Evolutionary conservation across 2,888 invertebrate species (phyloP), one percentile per base, ranked within the genome.

Genomic region (Melinopterus prodromus): DNA sequence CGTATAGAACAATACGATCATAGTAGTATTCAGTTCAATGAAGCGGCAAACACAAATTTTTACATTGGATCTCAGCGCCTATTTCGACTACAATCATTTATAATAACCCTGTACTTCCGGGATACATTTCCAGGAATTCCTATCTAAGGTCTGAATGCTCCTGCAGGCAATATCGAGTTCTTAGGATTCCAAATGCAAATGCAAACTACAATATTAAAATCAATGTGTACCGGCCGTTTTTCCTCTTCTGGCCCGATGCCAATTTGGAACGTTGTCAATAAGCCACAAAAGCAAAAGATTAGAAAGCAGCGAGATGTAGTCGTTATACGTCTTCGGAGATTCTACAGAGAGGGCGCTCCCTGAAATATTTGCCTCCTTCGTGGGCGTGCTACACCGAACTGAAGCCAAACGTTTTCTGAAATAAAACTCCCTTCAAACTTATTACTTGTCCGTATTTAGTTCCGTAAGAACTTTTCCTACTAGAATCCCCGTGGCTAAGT

Each of bases 201-300:
- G 53, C 12, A 7, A 53, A 12, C 53, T 53, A 53, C 53, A 53
- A 53, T 12, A 53, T 53, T 53, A 53, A 53, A 53, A 53, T 53
- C 53, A 53, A 53, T 53, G 53, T 53, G 12, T 53, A 53, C 53
- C 53, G 53, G 53, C 53, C 12, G 53, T 53, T 53, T 53, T 53
- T 53, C 26, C 53, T 53, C 53, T 71, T 16, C 37, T 74, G 74
- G 74, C 74, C 9, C 6, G 7, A 6, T 74, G 74, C 74, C 74
- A 74, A 74, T 74, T 74, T 74, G 74, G 74, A 74, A 74, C 74
- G 37, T 77, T 69, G 16, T 77, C 71, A 70, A n/a, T 53, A 53
- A 53, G 53, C 53, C 53, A 53, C 53, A 53, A 53, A 53, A 53
- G 53, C 53, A 53, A 53, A 53, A 53, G 53, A 53, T 53, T 53